A percentile compares a stretch with the other conserved stretches of the same genome.
These are phyloP conservation scores for Blastomussa wellsi DNA, from an alignment of 92 coral and sea anemone species.

Conservation along the genomic window DNA sequence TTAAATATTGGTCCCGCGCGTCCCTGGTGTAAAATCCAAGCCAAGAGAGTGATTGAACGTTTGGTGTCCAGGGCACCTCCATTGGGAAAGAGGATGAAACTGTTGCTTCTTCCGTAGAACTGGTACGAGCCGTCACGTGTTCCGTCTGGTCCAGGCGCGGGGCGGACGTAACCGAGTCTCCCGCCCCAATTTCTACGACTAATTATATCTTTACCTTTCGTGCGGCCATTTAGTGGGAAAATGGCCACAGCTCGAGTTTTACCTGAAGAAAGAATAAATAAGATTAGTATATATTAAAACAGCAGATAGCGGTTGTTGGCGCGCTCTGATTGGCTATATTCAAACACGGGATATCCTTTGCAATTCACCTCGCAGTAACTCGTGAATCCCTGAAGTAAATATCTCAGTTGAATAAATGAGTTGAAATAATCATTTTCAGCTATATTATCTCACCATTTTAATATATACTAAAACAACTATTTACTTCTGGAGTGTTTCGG, in stretches of 20 bases:
- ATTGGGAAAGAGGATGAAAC: constrained; percentile 53
- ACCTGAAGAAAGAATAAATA: neutral
- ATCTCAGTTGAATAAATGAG: too few species aligned
- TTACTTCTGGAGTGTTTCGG: too few species aligned
- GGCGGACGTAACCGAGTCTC: constrained; percentile 34
- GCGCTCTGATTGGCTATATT: too few species aligned
- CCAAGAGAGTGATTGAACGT: constrained; percentile 63
- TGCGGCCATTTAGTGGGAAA: constrained; percentile 40
- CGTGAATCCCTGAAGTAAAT: too few species aligned
- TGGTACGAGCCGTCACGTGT: constrained; percentile 58
- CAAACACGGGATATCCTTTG: too few species aligned
- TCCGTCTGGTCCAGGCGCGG: constrained; percentile 61
- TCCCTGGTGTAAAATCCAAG: constrained; percentile 67
- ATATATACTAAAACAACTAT: too few species aligned
- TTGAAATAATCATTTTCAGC: too few species aligned
- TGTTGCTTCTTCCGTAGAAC: constrained; percentile 57
- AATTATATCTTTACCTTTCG: constrained; percentile 39
- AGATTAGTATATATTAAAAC: too few species aligned
- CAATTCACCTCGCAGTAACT: too few species aligned
- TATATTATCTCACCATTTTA: too few species aligned
- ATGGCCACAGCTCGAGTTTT: constrained; percentile 29
- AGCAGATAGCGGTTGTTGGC: too few species aligned
- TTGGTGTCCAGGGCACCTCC: constrained; percentile 57
- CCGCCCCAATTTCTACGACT: constrained; percentile 27
- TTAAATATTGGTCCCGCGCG: constrained; percentile 63